Evolutionary conservation across 2,113 vertebrate species (phyloP).

Genomic region (Pongo pygmaeus): DNA sequence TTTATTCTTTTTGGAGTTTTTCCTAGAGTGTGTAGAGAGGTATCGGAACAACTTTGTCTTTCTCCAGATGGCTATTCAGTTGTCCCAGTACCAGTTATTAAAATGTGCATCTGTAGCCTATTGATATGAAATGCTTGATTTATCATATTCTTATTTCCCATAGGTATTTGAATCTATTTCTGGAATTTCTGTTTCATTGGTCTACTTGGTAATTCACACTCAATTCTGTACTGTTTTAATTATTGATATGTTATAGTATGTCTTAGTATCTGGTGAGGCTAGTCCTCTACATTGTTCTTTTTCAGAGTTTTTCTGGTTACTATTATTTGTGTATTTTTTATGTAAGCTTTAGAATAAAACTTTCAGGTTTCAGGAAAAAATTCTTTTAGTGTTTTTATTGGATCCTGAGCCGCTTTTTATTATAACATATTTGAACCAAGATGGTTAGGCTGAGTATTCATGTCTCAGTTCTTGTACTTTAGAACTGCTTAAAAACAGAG

Average conservation of each 20-base stretch:
- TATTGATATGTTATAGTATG: background rate
- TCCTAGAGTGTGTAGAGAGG: background rate
- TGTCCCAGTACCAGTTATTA: background rate
- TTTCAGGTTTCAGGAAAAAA: background rate
- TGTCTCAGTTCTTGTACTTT: slow-evolving; percentile 19
- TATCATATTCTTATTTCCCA: slow-evolving; percentile 6
- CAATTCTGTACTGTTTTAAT: background rate
- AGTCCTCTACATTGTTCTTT: background rate
- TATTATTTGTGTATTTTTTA: slow-evolving; percentile 38
- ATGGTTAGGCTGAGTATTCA: background rate
- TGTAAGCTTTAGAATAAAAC: slow-evolving; percentile 7
- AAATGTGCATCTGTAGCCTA: background rate
- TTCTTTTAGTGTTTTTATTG: background rate
- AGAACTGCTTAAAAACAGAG: slow-evolving; percentile 40
- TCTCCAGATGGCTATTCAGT: background rate
- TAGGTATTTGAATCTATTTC: background rate
- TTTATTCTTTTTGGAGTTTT: background rate
- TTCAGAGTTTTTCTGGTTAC: background rate
- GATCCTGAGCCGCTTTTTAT: background rate
- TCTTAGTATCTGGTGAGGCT: background rate
- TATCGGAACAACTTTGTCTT: background rate
- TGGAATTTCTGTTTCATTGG: background rate
- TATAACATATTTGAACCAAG: slow-evolving; percentile 19
- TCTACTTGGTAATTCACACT: background rate
- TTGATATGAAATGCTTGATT: background rate